Percentiles rank a stretch among this genome's conserved stretches.
Conservation (phyloP, 2,888 invertebrate genomes). For the Melieria omissa region DNA sequence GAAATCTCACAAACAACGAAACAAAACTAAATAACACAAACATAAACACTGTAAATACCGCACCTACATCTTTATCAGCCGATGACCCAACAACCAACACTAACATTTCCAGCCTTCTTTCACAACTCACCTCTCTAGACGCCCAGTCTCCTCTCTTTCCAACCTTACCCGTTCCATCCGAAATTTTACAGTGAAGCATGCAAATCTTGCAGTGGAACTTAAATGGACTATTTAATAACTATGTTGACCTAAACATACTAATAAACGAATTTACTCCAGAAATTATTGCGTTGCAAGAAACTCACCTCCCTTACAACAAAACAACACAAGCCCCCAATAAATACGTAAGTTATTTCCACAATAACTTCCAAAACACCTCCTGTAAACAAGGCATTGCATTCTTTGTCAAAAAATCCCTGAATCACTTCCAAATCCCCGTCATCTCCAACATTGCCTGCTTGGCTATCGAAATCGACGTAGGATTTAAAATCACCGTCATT, state of each 20-base stretch:
- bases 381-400: neutral
- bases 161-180: neutral
- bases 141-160: neutral
- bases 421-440: neutral
- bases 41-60: neutral
- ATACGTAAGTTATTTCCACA: slow-evolving; percentile 14
- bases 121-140: slow-evolving; percentile 5
- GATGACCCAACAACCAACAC: slow-evolving; percentile 10
- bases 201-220: slow-evolving; percentile 5
- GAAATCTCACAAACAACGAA: slow-evolving; percentile 3
- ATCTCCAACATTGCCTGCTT: neutral
- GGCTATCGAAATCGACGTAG: no score
- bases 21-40: neutral
- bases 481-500: neutral
- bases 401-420: neutral
- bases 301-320: slow-evolving; percentile 2
- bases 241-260: slow-evolving; percentile 9
- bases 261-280: slow-evolving; percentile 12
- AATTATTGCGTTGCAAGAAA: slow-evolving; percentile 12
- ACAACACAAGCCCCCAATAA: slow-evolving; percentile 14
- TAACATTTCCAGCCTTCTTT: slow-evolving; percentile 11
- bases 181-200: neutral
- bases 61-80: slow-evolving; percentile 8
- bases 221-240: slow-evolving; percentile 15
- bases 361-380: slow-evolving; percentile 1